phyloP scores from a whole-genome alignment of 2,797 vertebrate genomes.

The Sebastiscus tertius region DNA sequence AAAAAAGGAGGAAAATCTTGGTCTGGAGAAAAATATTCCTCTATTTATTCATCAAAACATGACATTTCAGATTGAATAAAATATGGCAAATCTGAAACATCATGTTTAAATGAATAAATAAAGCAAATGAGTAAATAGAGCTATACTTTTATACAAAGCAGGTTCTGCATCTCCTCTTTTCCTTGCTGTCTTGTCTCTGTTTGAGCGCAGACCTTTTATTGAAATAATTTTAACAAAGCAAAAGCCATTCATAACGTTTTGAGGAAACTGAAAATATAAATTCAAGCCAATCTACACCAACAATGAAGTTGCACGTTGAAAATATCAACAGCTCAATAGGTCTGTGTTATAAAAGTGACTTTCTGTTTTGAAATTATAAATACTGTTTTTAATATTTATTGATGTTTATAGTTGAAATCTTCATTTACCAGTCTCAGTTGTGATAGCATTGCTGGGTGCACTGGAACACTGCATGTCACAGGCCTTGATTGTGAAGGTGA shows the following conservation, averaged over 20 bases:
- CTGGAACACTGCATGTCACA: conserved; percentile 73
- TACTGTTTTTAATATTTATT: not conserved
- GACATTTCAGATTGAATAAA: not conserved
- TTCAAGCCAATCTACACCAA: not conserved
- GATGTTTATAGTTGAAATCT: not conserved
- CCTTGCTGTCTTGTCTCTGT: not conserved
- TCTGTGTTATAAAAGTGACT: not conserved
- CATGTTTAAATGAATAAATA: not conserved
- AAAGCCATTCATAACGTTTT: not conserved
- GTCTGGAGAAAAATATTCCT: not conserved
- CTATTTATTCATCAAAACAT: not conserved
- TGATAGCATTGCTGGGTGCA: conserved; percentile 65
- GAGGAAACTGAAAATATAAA: not conserved
- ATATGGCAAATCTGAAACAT: not conserved
- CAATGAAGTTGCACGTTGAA: not conserved
- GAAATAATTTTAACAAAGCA: not conserved
- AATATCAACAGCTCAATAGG: not conserved
- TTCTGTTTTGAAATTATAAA: not conserved
- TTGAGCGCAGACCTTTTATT: not conserved
- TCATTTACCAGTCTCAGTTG: conserved; percentile 74
- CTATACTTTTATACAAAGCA: not conserved
- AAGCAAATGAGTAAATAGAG: not conserved
- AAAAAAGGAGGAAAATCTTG: not conserved
- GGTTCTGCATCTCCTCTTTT: not conserved
- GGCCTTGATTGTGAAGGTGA: conserved; percentile 75